Conservation (phyloP, 2,113 vertebrate genomes). For the Tychaedon coryphoeus region DNA sequence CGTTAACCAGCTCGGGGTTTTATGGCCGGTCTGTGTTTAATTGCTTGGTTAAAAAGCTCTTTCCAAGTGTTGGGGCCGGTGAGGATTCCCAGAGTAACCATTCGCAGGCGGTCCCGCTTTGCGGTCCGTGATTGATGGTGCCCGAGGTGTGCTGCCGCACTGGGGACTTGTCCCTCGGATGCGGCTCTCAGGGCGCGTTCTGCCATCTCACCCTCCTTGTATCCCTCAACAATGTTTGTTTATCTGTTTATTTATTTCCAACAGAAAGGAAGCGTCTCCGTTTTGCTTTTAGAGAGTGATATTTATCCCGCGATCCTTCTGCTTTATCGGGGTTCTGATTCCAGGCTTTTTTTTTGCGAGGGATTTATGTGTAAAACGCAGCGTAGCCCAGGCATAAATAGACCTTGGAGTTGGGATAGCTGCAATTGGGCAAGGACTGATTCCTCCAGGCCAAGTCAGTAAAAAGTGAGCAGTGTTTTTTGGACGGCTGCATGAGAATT, state of each 20-base stretch:
- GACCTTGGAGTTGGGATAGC: background rate
- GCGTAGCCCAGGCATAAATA: background rate
- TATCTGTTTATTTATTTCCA: fast-evolving
- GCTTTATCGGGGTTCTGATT: background rate
- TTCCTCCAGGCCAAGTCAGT: background rate
- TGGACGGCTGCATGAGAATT: background rate
- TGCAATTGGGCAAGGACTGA: background rate
- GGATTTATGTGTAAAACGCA: background rate
- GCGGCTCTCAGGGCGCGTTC: background rate
- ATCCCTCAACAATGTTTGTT: background rate
- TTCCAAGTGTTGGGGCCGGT: background rate
- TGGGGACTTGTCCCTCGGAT: background rate
- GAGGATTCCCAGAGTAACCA: background rate
- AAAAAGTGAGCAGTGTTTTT: background rate
- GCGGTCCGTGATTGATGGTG: background rate
- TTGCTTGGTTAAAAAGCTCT: background rate
- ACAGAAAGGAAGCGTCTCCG: background rate
- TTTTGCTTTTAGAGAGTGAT: background rate
- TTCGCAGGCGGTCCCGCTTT: background rate
- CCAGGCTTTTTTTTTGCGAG: background rate
- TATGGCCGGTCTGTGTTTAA: background rate
- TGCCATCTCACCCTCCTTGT: background rate
- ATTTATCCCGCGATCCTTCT: background rate
- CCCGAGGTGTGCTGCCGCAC: background rate
- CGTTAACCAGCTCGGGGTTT: background rate